Evolutionary conservation across 2,888 invertebrate genomes (phyloP).

Genomic region (Ochropacha duplaris): DNA sequence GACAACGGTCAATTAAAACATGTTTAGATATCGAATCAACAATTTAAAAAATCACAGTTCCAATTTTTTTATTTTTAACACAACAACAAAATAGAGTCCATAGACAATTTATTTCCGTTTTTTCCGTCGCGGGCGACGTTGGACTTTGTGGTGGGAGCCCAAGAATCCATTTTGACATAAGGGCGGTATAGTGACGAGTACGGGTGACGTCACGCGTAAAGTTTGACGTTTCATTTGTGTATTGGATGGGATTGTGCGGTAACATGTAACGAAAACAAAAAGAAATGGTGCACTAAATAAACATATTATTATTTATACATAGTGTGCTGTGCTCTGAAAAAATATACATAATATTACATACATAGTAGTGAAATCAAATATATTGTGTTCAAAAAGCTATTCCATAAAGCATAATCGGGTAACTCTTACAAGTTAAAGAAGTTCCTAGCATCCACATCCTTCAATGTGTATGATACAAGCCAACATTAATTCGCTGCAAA

Average conservation of each 20-base stretch:
- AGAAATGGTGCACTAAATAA: slow-evolving; percentile 82
- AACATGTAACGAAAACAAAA: slow-evolving; percentile 82
- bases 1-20: slow-evolving; percentile 18
- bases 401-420: neutral
- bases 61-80: slow-evolving; percentile 38
- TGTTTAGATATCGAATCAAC: slow-evolving; percentile 45
- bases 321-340: slow-evolving; percentile 33
- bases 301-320: slow-evolving; percentile 57
- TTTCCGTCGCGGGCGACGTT: slow-evolving; percentile 81
- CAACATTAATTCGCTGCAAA: neutral
- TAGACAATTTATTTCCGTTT: slow-evolving; percentile 74
- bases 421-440: neutral
- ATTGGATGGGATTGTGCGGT: slow-evolving; percentile 79
- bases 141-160: slow-evolving; percentile 78
- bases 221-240: slow-evolving; percentile 55
- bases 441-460: neutral
- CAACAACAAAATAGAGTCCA: slow-evolving; percentile 37
- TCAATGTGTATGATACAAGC: neutral
- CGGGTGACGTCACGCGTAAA: slow-evolving; percentile 52
- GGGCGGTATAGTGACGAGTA: slow-evolving; percentile 29
- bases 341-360: slow-evolving; percentile 28
- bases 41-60: slow-evolving; percentile 66
- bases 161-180: slow-evolving; percentile 67
- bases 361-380: neutral
- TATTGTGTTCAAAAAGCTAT: neutral